Conservation (phyloP, 2,888 invertebrate genomes). For the Calameuta idolon region DNA sequence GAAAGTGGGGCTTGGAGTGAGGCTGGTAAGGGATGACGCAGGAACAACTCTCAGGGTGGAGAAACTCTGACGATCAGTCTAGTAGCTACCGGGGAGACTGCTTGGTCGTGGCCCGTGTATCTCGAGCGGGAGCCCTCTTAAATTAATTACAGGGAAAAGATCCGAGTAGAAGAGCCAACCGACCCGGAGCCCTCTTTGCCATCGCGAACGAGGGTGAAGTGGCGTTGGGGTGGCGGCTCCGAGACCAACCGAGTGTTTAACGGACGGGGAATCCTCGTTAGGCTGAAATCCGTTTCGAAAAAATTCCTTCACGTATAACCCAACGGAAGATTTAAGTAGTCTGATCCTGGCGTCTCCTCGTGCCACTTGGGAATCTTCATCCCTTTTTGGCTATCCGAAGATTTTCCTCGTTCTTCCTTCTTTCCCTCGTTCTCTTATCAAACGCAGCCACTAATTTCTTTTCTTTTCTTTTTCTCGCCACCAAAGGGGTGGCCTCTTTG, state of each 20-base stretch:
- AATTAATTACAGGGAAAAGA: constrained; percentile 66
- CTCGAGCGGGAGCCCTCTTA: constrained; percentile 59
- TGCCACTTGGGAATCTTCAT: constrained; percentile 5
- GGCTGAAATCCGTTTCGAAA: constrained; percentile 39
- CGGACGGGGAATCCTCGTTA: constrained; percentile 55
- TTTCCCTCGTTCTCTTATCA: not conserved
- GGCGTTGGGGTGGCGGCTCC: constrained; percentile 1
- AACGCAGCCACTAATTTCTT: not conserved
- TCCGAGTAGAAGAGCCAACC: constrained; percentile 53
- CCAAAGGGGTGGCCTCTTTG: not conserved
- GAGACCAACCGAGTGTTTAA: constrained; percentile 47
- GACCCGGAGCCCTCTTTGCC: constrained; percentile 20
- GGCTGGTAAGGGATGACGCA: not conserved
- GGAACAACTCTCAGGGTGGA: not conserved
- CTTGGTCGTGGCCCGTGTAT: constrained; percentile 21
- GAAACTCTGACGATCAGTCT: not conserved
- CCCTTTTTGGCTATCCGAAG: not conserved
- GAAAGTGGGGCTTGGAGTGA: not conserved
- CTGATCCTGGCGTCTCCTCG: constrained; percentile 12
- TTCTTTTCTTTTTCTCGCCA: too few relatives aligned
- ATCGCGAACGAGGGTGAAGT: constrained; percentile 24
- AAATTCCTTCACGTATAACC: constrained; percentile 44
- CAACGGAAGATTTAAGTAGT: constrained; percentile 43
- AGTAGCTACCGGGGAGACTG: not conserved
- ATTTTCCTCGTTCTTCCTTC: not conserved